Percentiles rank a stretch among this genome's conserved stretches.
phyloP scores from a whole-genome alignment of 2,888 invertebrate species.

The Norana najaformis region DNA sequence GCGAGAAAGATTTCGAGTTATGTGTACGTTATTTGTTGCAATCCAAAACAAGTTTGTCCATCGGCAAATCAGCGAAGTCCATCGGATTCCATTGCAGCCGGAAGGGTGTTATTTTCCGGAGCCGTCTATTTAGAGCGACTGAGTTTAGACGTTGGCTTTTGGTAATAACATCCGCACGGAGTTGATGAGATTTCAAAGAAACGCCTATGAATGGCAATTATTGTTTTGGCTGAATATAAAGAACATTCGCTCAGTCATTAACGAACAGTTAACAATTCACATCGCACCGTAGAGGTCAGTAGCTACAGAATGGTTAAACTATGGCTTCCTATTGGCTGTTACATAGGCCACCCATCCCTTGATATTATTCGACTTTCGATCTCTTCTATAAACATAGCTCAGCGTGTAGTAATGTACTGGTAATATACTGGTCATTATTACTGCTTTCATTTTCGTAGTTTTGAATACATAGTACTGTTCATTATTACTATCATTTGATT shows the following conservation, averaged over 20 bases:
- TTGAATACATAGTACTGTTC: too few species aligned
- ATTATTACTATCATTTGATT: too few species aligned
- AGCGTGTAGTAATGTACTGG: too few species aligned
- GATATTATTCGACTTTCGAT: too few species aligned
- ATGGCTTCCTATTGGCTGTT: background rate
- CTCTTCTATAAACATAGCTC: too few species aligned
- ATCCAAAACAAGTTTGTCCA: background rate
- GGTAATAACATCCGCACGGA: background rate
- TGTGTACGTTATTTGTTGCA: background rate
- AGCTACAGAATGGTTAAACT: background rate
- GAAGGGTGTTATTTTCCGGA: background rate
- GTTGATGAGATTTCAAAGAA: background rate
- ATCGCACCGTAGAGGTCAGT: background rate
- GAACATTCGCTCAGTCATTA: background rate
- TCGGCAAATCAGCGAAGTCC: background rate
- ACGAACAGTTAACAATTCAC: background rate
- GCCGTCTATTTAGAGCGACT: background rate
- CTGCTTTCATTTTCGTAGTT: too few species aligned
- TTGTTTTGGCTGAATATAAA: constrained; percentile 13
- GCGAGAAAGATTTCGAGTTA: too few species aligned
- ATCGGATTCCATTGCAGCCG: background rate
- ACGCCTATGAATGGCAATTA: background rate
- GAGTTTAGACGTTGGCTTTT: background rate
- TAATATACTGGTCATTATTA: too few species aligned
- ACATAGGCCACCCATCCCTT: background rate